Evolutionary conservation across 1,140 invertebrate genomes (phyloP), one percentile per base, ranked within the genome.

Genomic region (Elysia chlorotica): DNA sequence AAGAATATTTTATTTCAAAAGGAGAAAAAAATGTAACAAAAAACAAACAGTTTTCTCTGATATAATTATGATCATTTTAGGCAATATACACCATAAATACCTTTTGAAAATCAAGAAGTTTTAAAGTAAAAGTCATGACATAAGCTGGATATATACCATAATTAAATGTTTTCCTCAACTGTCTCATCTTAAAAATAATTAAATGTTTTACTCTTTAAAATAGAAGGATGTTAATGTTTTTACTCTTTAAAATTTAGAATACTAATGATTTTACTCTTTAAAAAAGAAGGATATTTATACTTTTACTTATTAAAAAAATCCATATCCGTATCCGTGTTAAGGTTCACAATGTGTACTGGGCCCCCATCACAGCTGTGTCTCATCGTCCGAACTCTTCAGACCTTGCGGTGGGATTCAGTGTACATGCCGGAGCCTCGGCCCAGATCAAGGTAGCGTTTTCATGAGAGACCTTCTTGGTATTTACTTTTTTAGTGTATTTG

Each of bases 361-460:
- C 69, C 17, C 69, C 69, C 3, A 53, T 71, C 35, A 41, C 69
- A 1, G 30, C 35, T 4, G 59, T 71, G 19, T 28, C 28, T 6
- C n/a, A 23, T 33, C 35, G 69, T 21, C 30, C n/a, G 4, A 63
- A 38, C 28, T 5, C 17, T 17, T 19, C 37, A 3, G 69, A 71
- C 14, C 25, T 71, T 28, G 69, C 57, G 3, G 69, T 71, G 21
- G 69, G 69, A 48, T 71, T 62, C 25, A 71, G 59, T 70, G 14
- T 63, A 25, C 31, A 62, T 48, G 38, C 69, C 4, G 66, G 48
- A 2, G 36, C 69, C 3, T 41, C 57, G 25, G 35, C 69, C 10
- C 56, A 71, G 33, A 30, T 63, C 59, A 71, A 71, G 69, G 69
- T 59, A n/a, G n/a, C n/a, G n/a, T n/a, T n/a, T n/a, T n/a, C n/a